phyloP scores from a whole-genome alignment of 2,888 invertebrate species.

The Dendrolimus pini region DNA sequence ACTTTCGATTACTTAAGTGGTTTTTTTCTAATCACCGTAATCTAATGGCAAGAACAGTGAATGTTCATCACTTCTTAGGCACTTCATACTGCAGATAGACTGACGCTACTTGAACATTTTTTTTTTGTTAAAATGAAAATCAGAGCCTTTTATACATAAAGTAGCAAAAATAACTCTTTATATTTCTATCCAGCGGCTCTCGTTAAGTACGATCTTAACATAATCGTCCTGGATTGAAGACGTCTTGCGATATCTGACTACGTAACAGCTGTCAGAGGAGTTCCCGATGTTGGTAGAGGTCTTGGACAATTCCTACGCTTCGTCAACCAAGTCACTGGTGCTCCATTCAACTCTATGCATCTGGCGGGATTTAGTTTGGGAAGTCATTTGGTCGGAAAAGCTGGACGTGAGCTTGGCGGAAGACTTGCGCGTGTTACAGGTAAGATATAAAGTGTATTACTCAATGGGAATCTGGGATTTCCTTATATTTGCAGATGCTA shows the following conservation, averaged over 20 bases:
- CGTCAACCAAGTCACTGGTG: conserved; percentile 25
- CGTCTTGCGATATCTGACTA: conserved; percentile 31
- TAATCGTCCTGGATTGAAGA: conserved; percentile 45
- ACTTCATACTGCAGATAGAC: too few relatives aligned
- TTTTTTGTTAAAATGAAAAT: too few relatives aligned
- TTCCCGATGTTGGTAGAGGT: conserved; percentile 34
- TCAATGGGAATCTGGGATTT: too few relatives aligned
- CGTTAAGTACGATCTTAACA: conserved; percentile 27
- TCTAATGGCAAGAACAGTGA: too few relatives aligned
- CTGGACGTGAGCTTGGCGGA: conserved; percentile 31
- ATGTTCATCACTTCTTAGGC: too few relatives aligned
- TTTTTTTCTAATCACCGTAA: too few relatives aligned
- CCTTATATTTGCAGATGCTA: too few relatives aligned
- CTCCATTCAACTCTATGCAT: conserved; percentile 27
- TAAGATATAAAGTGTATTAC: conserved; percentile 9
- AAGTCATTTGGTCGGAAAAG: conserved; percentile 41
- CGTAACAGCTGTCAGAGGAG: conserved; percentile 29
- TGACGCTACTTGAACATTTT: too few relatives aligned
- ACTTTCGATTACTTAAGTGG: too few relatives aligned
- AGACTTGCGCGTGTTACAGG: conserved; percentile 37
- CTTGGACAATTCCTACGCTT: conserved; percentile 38
- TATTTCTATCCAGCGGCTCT: conserved; percentile 25
- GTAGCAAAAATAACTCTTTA: background rate
- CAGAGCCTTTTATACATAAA: too few relatives aligned
- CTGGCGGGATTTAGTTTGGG: conserved; percentile 46